phyloP scores from a whole-genome alignment of 2,888 invertebrate genomes.

The Stratiomys singularior region DNA sequence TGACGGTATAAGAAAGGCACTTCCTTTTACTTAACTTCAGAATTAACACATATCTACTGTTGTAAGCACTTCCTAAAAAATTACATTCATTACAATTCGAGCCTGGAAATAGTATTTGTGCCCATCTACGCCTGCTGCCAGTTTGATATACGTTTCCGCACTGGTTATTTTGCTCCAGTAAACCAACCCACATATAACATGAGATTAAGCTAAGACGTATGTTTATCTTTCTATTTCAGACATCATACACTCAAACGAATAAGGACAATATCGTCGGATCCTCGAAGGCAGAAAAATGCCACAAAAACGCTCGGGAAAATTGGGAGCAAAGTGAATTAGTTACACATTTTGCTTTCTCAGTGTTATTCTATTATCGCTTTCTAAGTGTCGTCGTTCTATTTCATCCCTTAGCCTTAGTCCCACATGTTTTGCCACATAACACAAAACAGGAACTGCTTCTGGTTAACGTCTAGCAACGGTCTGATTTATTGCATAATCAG shows the following conservation, averaged over 20 bases:
- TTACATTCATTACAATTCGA: too few species aligned
- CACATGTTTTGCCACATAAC: not conserved
- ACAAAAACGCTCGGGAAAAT: not conserved
- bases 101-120: too few species aligned
- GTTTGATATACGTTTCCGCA: too few species aligned
- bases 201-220: too few species aligned
- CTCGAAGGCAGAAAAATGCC: not conserved
- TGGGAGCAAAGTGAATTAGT: not conserved
- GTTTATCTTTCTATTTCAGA: not conserved
- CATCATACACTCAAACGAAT: not conserved
- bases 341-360: slow-evolving; percentile 1
- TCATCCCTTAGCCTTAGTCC: not conserved
- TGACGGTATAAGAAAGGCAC: too few species aligned
- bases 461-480: not conserved
- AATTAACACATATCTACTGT: too few species aligned
- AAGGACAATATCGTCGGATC: not conserved
- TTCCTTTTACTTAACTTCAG: too few species aligned
- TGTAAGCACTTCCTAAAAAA: too few species aligned
- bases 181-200: too few species aligned
- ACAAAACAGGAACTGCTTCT: not conserved
- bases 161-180: too few species aligned
- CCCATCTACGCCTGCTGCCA: too few species aligned
- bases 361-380: slow-evolving; percentile 2
- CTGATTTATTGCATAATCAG: slow-evolving; percentile 29
- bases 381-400: not conserved